Base-by-base conservation (phyloP, 2,888 invertebrate genomes). In the Netelia fuscicornis region DNA sequence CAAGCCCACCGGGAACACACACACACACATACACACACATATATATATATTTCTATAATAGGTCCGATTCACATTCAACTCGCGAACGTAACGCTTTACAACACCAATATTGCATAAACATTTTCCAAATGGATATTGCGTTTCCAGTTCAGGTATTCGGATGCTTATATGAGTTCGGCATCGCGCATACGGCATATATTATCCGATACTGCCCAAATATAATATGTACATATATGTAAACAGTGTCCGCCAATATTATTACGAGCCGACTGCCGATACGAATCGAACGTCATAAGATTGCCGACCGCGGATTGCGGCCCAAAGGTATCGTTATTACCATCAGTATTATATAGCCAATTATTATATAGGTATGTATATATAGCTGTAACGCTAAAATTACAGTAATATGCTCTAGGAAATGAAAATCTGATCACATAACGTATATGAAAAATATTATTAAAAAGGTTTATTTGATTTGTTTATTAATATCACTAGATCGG, bases 61-160 rank as follows among this genome's bases (percentile, higher is more conserved):
- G 25, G 8, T 20, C 68, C 48, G 44, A 80, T 74, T 67, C 44
- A 68, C 48, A 81, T 52, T 58, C 60, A 60, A 48, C 37, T 68
- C 68, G 8, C 37, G 68, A 60, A 81, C 60, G 68, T 60, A 62
- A 74, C 68, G 68, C 44, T 60, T 74, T 60, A 74, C 74, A 52
- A 54, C 81, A 42, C 68, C 42, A 81, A 42, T 37, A 75, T 81
- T 81, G 81, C 74, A 81, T 81, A 68, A 81, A 81, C 81, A 81
- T 81, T 81, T 68, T 56, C 44, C 58, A 67, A 72, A 72, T 76
- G 42, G 77, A 58, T 77, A 77, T 60, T 60, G 60, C 68, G n/a
- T 60, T 68, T 77, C 77, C 68, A 60, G 48, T 68, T 48, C 77
- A 44, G 60, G 60, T 67, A 68, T 60, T 67, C 23, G 23, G 52